These are phyloP conservation scores for Morpho deidamia DNA, from an alignment of 2,888 invertebrate species.

Conservation along the genomic window DNA sequence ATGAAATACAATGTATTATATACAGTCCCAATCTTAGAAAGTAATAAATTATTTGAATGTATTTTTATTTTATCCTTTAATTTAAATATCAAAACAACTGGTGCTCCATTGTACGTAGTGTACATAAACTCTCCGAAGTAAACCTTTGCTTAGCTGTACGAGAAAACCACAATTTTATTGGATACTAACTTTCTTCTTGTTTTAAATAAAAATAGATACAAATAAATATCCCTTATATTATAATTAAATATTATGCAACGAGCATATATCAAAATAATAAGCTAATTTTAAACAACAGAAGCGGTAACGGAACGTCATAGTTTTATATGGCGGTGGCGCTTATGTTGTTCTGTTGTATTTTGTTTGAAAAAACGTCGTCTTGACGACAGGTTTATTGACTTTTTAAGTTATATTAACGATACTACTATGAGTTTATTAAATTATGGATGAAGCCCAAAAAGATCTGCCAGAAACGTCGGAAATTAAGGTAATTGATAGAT, in stretches of 20 bases:
- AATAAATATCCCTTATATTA: background rate
- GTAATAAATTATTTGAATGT: too few species aligned
- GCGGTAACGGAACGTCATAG: background rate
- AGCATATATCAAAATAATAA: background rate
- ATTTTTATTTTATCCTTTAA: too few species aligned
- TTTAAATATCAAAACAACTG: too few species aligned
- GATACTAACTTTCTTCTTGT: too few species aligned
- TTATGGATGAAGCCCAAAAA: conserved; percentile 68
- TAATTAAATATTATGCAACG: background rate
- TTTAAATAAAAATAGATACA: too few species aligned
- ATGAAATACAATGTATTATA: too few species aligned
- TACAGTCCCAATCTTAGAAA: too few species aligned
- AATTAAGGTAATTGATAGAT: conserved; percentile 44
- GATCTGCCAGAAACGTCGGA: conserved; percentile 47
- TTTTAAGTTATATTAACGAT: conserved; percentile 51
- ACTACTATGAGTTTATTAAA: conserved; percentile 66
- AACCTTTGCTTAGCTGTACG: too few species aligned
- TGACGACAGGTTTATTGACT: conserved; percentile 66
- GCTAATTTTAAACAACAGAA: too few species aligned
- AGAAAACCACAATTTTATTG: too few species aligned
- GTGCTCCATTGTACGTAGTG: too few species aligned
- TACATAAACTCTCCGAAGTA: too few species aligned
- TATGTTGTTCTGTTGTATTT: conserved; percentile 42
- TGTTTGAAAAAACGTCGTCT: conserved; percentile 61
- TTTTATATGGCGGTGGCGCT: conserved; percentile 29